Evolutionary conservation across 2,888 invertebrate species (phyloP).

Genomic region (Athetis lepigone): DNA sequence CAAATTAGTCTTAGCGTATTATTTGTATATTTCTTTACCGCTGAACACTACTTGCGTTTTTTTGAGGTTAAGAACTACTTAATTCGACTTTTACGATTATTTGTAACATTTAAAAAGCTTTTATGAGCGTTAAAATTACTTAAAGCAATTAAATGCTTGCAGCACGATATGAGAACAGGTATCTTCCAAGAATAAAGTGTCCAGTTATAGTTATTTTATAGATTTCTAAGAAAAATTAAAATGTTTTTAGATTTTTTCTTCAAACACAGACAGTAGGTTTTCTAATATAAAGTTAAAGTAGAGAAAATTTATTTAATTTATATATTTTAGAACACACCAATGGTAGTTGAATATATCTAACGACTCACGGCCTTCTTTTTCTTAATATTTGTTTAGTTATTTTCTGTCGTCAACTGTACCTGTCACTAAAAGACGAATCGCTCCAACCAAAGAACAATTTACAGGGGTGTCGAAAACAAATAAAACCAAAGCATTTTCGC

Average conservation of each 20-base stretch:
- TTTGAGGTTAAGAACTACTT: slow-evolving; percentile 11
- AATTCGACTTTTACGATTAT: slow-evolving; percentile 6
- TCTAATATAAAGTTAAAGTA: too few relatives aligned
- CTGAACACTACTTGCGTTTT: background rate
- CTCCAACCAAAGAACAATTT: slow-evolving; percentile 16
- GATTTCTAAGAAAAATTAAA: too few relatives aligned
- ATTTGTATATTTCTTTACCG: too few relatives aligned
- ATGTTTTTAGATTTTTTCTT: too few relatives aligned
- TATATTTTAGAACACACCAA: too few relatives aligned
- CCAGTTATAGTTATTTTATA: slow-evolving; percentile 14
- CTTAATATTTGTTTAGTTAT: too few relatives aligned
- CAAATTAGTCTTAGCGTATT: too few relatives aligned
- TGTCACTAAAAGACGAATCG: slow-evolving; percentile 11
- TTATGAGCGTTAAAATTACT: slow-evolving; percentile 16
- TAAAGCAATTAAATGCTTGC: slow-evolving; percentile 17
- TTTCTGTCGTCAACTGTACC: slow-evolving; percentile 4
- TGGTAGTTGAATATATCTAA: too few relatives aligned
- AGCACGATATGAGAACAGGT: background rate
- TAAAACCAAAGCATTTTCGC: slow-evolving; percentile 29
- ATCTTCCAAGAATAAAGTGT: slow-evolving; percentile 18
- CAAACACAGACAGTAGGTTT: too few relatives aligned
- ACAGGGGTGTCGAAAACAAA: slow-evolving; percentile 48
- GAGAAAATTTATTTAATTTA: too few relatives aligned
- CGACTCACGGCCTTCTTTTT: too few relatives aligned
- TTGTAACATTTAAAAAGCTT: slow-evolving; percentile 13